Evolutionary conservation across 2,797 vertebrate genomes (phyloP).

Genomic region (Sebastes trivittatus): DNA sequence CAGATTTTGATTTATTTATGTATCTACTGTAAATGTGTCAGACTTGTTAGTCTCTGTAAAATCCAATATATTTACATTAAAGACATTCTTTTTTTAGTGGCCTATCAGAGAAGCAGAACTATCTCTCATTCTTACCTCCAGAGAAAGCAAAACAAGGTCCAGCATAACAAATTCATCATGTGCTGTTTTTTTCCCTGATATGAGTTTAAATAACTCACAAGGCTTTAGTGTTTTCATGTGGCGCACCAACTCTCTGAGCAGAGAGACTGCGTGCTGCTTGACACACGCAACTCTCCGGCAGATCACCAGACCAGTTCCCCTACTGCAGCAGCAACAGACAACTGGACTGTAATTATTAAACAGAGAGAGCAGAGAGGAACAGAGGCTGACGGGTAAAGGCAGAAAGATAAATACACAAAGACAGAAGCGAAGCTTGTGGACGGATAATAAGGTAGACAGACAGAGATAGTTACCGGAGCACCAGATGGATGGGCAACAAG

Average conservation of each 20-base stretch:
- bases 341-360: conserved; percentile 72
- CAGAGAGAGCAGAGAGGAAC: conserved; percentile 41
- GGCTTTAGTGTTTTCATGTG: neutral
- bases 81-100: neutral
- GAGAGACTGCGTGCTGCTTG: neutral
- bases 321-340: conserved; percentile 48
- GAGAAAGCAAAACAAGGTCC: neutral
- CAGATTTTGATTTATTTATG: conserved; percentile 8
- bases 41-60: neutral
- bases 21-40: neutral
- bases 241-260: conserved; percentile 4
- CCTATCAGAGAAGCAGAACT: neutral
- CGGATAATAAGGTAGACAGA: conserved; percentile 73
- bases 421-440: conserved; percentile 63
- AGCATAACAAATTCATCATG: neutral
- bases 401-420: conserved; percentile 71
- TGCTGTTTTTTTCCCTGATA: neutral
- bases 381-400: conserved; percentile 53
- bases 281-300: conserved; percentile 29
- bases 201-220: conserved; percentile 30
- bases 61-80: neutral
- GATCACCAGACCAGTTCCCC: conserved; percentile 31
- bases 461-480: conserved; percentile 67
- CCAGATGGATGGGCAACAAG: conserved; percentile 70
- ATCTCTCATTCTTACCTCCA: neutral